Base-by-base conservation (phyloP, 2,113 vertebrate species). In the Tauraco erythrolophus region DNA sequence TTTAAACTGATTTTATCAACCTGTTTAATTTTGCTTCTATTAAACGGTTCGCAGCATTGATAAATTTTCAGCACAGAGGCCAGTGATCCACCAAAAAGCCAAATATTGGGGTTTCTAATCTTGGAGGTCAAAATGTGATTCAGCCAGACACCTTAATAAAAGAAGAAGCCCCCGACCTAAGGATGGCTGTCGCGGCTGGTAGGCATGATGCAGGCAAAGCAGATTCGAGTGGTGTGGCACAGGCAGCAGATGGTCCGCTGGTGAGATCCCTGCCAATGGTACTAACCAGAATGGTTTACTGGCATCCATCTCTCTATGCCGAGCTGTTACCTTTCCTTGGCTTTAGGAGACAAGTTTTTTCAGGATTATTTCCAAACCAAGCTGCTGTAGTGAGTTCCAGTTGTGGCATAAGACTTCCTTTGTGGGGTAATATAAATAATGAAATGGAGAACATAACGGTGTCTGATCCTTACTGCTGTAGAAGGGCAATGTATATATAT, bases 281-380 rank as follows among this genome's bases (percentile, higher is more conserved):
- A 2, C 51, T 24, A 5, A 23, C 21, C 45, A 2, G 41, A 4
- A 3, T 0, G 16, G 31, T 30, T 30, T 8, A 2, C 3, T 2
- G 13, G 61, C 23, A 0, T 18, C 33, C 51, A 4, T 27, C 30
- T 28, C 33, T 28, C 46, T 14, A 0, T 27, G 62, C 37, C 35
- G 33, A 45, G 16, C 45, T 11, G 7, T 54, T 41, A 14, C 50
- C 39, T 45, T 54, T 25, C 4, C 21, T 45, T 27, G 27, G 10
- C 30, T 84, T 69, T 39, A 37, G 79, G 53, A 54, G 30, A 25
- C 0, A 0, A 21, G 4, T 30, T 53, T 77, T 81, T 45, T 78
- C 46, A 45, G 72, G 45, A 13, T 71, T 53, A 5, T 70, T 93
- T 74, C 41, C 70, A 68, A 81, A 31, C 16, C 25, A 9, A 60